Percentiles rank a stretch among this genome's conserved stretches.
phyloP scores from a whole-genome alignment of 2,888 invertebrate genomes.

The Caenorhabditis doughertyi region DNA sequence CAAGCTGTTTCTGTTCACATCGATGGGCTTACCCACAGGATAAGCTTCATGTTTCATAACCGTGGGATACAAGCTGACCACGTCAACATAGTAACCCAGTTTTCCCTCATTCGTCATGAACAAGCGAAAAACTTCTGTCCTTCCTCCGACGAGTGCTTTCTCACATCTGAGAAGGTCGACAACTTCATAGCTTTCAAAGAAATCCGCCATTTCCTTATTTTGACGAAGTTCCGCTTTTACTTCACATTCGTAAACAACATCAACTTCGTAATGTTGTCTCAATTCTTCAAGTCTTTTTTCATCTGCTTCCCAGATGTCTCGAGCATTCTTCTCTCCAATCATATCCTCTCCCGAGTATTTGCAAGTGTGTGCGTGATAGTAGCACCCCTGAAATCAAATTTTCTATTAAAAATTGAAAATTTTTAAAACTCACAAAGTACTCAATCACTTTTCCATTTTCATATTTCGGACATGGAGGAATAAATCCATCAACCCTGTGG shows the following conservation, averaged over 20 bases:
- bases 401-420: not conserved
- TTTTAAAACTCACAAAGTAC: not conserved
- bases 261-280: not conserved
- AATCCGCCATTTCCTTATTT: conserved; percentile 9
- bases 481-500: not conserved
- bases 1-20: not conserved
- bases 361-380: conserved; percentile 7
- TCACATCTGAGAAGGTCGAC: conserved; percentile 3
- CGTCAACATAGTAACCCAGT: not conserved
- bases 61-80: conserved; percentile 24
- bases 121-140: conserved; percentile 19
- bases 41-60: conserved; percentile 22
- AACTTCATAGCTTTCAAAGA: conserved; percentile 18
- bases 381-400: conserved; percentile 5
- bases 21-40: not conserved
- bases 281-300: not conserved
- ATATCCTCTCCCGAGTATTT: not conserved
- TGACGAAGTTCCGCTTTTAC: not conserved
- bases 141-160: conserved; percentile 20
- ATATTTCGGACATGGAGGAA: not conserved
- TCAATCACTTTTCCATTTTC: not conserved
- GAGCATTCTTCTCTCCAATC: not conserved
- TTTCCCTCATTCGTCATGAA: not conserved
- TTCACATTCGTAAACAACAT: conserved; percentile 17
- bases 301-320: conserved; percentile 9